These are phyloP conservation scores for Lemur catta DNA, from an alignment of 2,797 vertebrate genomes.

Conservation along the genomic window DNA sequence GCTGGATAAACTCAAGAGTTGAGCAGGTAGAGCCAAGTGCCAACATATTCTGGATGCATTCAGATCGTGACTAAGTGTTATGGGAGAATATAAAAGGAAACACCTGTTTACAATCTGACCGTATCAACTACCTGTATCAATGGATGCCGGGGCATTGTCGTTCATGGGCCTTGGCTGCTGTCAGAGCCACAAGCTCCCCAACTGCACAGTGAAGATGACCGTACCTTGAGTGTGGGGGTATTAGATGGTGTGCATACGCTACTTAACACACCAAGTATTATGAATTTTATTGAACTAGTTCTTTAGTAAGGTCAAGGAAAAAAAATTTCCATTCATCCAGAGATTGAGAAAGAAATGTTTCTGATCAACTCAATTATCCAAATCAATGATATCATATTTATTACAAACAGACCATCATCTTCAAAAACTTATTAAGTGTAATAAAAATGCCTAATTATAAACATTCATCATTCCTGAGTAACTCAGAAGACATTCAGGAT, in stretches of 20 bases:
- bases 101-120: background rate
- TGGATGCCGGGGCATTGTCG: accelerated
- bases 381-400: background rate
- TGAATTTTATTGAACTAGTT: background rate
- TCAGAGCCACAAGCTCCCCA: background rate
- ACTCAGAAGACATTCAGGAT: background rate
- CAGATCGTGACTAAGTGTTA: background rate
- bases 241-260: no score
- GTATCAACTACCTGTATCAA: background rate
- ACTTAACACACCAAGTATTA: no score
- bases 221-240: accelerated
- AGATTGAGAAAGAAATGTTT: background rate
- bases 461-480: background rate
- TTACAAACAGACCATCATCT: background rate
- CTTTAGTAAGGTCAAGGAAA: background rate
- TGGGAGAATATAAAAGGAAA: background rate
- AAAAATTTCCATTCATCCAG: background rate
- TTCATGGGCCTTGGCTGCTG: background rate
- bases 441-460: background rate
- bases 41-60: background rate
- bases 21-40: background rate
- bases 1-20: background rate
- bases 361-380: background rate
- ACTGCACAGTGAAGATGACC: background rate
- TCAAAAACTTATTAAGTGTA: background rate